These are phyloP conservation scores for Myiozetetes cayanensis DNA, from an alignment of 2,113 vertebrate genomes.

Conservation along the genomic window DNA sequence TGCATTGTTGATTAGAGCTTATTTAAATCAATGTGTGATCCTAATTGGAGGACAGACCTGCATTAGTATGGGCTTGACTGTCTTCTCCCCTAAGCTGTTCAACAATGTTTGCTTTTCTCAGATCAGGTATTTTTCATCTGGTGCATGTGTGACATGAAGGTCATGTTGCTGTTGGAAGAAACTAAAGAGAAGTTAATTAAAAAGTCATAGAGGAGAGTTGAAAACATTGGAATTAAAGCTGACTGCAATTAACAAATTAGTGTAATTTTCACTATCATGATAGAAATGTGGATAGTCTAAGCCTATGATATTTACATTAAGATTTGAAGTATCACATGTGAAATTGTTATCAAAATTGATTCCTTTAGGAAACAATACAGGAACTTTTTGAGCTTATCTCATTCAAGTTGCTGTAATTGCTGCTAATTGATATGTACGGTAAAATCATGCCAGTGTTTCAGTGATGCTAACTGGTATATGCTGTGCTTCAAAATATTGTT, in stretches of 20 bases:
- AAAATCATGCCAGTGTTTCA: not conserved
- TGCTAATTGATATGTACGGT: rapidly evolving
- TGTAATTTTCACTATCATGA: not conserved
- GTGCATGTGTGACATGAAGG: not conserved
- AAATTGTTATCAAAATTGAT: not conserved
- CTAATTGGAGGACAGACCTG: not conserved
- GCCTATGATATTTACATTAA: not conserved
- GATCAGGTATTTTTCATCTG: not conserved
- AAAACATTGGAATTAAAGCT: not conserved
- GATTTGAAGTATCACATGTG: not conserved
- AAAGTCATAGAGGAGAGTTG: not conserved
- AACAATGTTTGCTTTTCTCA: not conserved
- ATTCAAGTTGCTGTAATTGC: not conserved
- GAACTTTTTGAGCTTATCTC: not conserved
- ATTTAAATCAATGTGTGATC: not conserved
- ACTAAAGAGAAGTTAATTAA: not conserved
- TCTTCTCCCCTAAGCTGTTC: not conserved
- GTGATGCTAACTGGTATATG: not conserved
- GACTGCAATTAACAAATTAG: not conserved
- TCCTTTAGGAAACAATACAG: not conserved
- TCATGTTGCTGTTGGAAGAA: not conserved
- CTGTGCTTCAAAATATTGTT: not conserved
- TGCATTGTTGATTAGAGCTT: not conserved
- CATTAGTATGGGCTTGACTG: not conserved
- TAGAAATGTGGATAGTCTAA: not conserved